Conservation (phyloP, 2,888 invertebrate species). For the Aporophyla lueneburgensis region DNA sequence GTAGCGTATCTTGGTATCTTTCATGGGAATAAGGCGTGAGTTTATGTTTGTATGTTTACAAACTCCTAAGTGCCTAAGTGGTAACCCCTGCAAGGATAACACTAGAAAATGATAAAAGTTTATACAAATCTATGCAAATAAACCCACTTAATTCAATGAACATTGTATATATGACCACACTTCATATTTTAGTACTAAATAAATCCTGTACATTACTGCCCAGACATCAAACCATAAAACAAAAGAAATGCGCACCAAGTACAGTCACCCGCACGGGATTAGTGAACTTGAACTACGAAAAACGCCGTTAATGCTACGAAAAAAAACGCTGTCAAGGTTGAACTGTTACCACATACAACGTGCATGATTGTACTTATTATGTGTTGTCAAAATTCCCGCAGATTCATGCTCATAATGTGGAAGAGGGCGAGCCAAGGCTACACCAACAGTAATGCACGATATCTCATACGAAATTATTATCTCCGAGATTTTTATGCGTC, state of each 20-base stretch:
- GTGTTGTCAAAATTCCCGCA: slow-evolving; percentile 18
- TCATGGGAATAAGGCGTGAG: no score
- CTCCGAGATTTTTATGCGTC: slow-evolving; percentile 28
- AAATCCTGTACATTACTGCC: slow-evolving; percentile 23
- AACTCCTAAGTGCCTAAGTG: not conserved
- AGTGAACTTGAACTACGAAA: not conserved
- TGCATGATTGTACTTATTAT: not conserved
- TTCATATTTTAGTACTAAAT: slow-evolving; percentile 5
- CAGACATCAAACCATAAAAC: slow-evolving; percentile 2
- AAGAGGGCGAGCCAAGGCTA: slow-evolving; percentile 16
- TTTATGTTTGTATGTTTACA: not conserved
- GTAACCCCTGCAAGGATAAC: not conserved
- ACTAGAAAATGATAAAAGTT: not conserved
- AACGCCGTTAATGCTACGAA: not conserved
- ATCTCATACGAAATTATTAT: slow-evolving; percentile 23
- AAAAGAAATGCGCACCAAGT: slow-evolving; percentile 8
- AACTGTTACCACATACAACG: not conserved
- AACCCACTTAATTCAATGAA: slow-evolving; percentile 6
- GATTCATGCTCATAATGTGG: slow-evolving; percentile 11
- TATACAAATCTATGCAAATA: slow-evolving; percentile 1
- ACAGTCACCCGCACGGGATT: not conserved
- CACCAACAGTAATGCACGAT: slow-evolving; percentile 7
- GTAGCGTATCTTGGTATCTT: no score
- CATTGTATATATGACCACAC: not conserved
- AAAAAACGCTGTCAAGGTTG: not conserved